A percentile compares a stretch with the other conserved stretches of the same genome.
phyloP scores from a whole-genome alignment of 1,140 invertebrate species.

The Gonatopus flavifemur region DNA sequence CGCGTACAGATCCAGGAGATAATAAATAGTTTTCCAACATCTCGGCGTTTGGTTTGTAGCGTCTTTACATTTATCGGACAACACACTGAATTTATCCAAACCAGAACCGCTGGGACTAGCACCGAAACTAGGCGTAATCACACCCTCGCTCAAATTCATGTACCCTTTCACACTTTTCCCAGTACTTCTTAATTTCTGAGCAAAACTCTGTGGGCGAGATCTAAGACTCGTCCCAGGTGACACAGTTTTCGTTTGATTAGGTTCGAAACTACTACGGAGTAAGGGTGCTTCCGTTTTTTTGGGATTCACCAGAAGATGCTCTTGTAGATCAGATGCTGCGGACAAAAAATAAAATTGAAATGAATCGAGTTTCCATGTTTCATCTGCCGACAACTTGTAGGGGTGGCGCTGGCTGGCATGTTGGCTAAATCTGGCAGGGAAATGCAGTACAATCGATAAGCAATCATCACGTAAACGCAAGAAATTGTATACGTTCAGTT shows the following conservation, averaged over 20 bases:
- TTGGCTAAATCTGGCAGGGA: no score
- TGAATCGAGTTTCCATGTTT: no score
- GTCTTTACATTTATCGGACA: slow-evolving; percentile 57
- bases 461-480: no score
- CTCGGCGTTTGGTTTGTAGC: slow-evolving; percentile 65
- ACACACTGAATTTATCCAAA: slow-evolving; percentile 60
- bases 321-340: slow-evolving; percentile 68
- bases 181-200: slow-evolving; percentile 80
- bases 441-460: no score
- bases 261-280: slow-evolving; percentile 50
- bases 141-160: slow-evolving; percentile 70
- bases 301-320: slow-evolving; percentile 50
- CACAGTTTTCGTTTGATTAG: slow-evolving; percentile 49
- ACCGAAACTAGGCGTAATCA: slow-evolving; percentile 71
- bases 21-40: slow-evolving; percentile 94
- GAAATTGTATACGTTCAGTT: no score
- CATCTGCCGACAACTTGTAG: no score
- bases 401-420: no score
- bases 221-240: slow-evolving; percentile 68
- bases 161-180: slow-evolving; percentile 81
- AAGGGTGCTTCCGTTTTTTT: slow-evolving; percentile 57
- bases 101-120: slow-evolving; percentile 63
- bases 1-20: slow-evolving; percentile 89
- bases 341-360: neutral
- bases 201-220: slow-evolving; percentile 81